These are phyloP conservation scores for Oryzias sinensis DNA, from an alignment of 2,797 vertebrate species.

Conservation along the genomic window DNA sequence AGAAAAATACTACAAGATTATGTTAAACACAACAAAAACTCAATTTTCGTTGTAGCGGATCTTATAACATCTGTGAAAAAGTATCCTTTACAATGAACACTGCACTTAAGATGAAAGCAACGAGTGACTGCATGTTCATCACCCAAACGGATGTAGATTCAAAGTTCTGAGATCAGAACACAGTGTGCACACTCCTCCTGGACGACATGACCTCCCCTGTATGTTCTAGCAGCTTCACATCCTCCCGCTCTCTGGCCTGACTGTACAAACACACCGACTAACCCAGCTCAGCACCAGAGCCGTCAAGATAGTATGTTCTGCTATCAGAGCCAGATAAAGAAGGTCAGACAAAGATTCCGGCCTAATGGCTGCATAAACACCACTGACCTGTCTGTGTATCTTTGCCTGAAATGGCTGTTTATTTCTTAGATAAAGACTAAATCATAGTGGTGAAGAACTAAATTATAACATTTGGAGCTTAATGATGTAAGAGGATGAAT, in stretches of 20 bases:
- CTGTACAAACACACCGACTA: slow-evolving; percentile 15
- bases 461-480: slow-evolving; percentile 16
- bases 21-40: too few species aligned
- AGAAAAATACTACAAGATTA: too few species aligned
- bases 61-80: slow-evolving; percentile 56
- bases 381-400: slow-evolving; percentile 21
- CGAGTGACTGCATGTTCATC: slow-evolving; percentile 61
- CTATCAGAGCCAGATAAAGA: slow-evolving; percentile 63
- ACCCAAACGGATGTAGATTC: slow-evolving; percentile 4
- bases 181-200: neutral
- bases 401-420: slow-evolving; percentile 13
- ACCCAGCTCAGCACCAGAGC: slow-evolving; percentile 19
- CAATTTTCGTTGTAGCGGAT: too few species aligned
- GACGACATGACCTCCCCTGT: slow-evolving; percentile 2
- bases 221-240: slow-evolving; percentile 27
- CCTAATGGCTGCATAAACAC: slow-evolving; percentile 54
- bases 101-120: slow-evolving; percentile 48
- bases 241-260: slow-evolving; percentile 18
- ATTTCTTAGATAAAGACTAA: slow-evolving; percentile 23
- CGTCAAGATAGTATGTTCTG: slow-evolving; percentile 17
- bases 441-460: slow-evolving; percentile 5
- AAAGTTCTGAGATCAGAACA: slow-evolving; percentile 13
- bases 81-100: slow-evolving; percentile 57
- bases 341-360: slow-evolving; percentile 48
- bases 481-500: neutral